phyloP scores from a whole-genome alignment of 1,140 invertebrate species.

The Cotesia typhae region DNA sequence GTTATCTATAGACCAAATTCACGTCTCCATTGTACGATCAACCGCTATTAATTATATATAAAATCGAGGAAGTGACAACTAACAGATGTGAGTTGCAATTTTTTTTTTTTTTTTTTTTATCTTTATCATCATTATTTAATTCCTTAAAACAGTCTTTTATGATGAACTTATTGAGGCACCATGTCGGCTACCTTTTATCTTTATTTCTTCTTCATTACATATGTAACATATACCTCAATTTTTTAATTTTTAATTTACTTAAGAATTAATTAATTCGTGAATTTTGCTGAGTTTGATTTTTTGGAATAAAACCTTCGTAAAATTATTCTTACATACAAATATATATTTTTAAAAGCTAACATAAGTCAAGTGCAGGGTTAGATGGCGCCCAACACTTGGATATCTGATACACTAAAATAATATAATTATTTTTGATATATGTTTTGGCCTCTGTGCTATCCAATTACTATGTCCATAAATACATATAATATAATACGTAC shows the following conservation, averaged over 20 bases:
- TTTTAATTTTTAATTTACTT: not conserved
- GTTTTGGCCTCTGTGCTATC: too few relatives aligned
- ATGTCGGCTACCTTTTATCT: slow-evolving; percentile 46
- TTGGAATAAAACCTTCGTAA: too few relatives aligned
- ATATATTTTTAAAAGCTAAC: too few relatives aligned
- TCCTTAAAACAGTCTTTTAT: slow-evolving; percentile 33
- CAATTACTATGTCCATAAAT: not conserved
- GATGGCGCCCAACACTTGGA: too few relatives aligned
- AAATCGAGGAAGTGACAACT: slow-evolving; percentile 16
- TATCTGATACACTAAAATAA: too few relatives aligned
- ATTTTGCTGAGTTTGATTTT: too few relatives aligned
- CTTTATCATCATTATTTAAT: slow-evolving; percentile 26
- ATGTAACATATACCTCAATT: slow-evolving; percentile 32
- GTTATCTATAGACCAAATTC: slow-evolving; percentile 12
- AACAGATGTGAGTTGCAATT: slow-evolving; percentile 6
- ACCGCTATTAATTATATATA: slow-evolving; percentile 26
- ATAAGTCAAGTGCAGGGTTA: too few relatives aligned
- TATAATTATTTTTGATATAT: too few relatives aligned
- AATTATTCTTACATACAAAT: too few relatives aligned
- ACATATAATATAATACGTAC: not conserved
- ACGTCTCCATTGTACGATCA: slow-evolving; percentile 24
- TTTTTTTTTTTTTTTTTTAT: too few relatives aligned
- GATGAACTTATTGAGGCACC: slow-evolving; percentile 32
- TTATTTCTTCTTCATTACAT: slow-evolving; percentile 35
- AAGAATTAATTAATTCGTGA: too few relatives aligned